Evolutionary conservation across 2,797 vertebrate species (phyloP), one percentile per base, ranked within the genome.

Genomic region (Psittacula derbiana): DNA sequence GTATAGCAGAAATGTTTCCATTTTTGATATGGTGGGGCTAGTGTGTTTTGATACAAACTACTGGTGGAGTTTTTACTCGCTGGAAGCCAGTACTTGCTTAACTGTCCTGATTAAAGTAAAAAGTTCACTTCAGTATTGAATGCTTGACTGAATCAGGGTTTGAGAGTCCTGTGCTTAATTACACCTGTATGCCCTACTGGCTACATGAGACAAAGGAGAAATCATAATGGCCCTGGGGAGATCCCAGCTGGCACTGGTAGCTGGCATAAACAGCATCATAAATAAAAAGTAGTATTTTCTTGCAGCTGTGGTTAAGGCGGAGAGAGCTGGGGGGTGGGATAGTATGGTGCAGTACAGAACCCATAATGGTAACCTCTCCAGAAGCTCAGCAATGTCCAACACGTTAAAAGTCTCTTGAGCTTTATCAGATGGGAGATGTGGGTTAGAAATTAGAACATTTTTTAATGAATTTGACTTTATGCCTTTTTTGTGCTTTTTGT

Each of bases 281-380:
- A 80, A 80, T 57, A 80, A 85, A 85, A 76, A 17, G 16, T 44
- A 4, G 7, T 28, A 8, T 73, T 47, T 46, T 60, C 61, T 91
- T 71, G 33, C 20, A 91, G 31, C n/a, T 12, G 2, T 58, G 30
- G 40, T 60, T 72, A 75, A 66, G n/a, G 44, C 27, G 62, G 50
- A 65, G 33, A 30, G 8, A 83, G 8, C 38, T 52, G 31, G 71
- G 15, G 11, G 16, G 16, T 16, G 28, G 8, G 23, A 41, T 3
- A 25, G 11, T 33, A n/a, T 2, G 11, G 7, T 25, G 8, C 6
- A 16, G 5, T 12, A 19, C 6, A 5, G 5, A 40, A n/a, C 2
- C 25, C 6, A 18, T 25, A 14, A 28, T 16, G 6, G 27, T 38
- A 14, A 44, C 5, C 5, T 52, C 21, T 80, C 50, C 47, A 62